These are phyloP conservation scores for Papilio xuthus DNA, from an alignment of 1,140 invertebrate species.

Conservation along the genomic window DNA sequence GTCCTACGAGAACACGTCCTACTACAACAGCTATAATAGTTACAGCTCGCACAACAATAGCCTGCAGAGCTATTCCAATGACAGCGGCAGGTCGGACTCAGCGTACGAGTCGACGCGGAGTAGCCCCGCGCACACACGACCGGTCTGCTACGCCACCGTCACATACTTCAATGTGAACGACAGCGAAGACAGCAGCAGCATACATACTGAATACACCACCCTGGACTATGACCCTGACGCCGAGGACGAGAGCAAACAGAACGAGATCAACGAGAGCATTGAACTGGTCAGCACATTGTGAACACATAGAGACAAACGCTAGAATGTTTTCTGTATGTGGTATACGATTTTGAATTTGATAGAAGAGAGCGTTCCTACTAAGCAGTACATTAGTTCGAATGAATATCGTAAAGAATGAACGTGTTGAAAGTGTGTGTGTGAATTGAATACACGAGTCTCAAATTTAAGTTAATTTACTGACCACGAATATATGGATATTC, in stretches of 20 bases:
- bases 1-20: slow-evolving; percentile 58
- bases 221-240: slow-evolving; percentile 63
- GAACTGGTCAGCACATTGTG: slow-evolving; percentile 73
- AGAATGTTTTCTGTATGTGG: not conserved
- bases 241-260: slow-evolving; percentile 68
- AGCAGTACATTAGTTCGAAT: not conserved
- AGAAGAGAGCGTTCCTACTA: not conserved
- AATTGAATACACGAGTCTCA: not conserved
- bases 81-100: slow-evolving; percentile 59
- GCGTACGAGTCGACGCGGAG: slow-evolving; percentile 70
- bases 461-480: not conserved
- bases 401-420: not conserved
- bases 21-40: slow-evolving; percentile 60
- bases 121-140: slow-evolving; percentile 56
- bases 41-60: slow-evolving; percentile 43
- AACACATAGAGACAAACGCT: slow-evolving; percentile 32
- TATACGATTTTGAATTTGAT: not conserved
- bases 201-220: slow-evolving; percentile 71
- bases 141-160: slow-evolving; percentile 67
- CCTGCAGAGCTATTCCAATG: slow-evolving; percentile 50
- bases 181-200: slow-evolving; percentile 74
- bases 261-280: slow-evolving; percentile 72
- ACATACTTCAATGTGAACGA: slow-evolving; percentile 75
- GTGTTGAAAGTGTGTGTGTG: not conserved
- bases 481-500: not conserved